phyloP scores from a whole-genome alignment of 2,797 vertebrate species.

The Coreius guichenoti region DNA sequence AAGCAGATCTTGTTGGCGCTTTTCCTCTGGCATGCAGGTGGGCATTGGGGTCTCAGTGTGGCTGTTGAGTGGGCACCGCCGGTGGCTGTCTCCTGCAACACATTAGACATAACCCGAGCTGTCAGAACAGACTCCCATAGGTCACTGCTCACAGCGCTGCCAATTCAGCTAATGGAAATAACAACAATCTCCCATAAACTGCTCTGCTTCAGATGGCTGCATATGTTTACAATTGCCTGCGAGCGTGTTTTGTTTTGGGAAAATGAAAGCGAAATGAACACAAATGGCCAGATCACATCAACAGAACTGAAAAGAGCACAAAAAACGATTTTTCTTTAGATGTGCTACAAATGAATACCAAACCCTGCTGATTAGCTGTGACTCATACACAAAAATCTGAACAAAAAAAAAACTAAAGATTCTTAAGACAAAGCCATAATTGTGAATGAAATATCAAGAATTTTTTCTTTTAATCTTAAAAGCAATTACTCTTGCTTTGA shows the following conservation, averaged over 20 bases:
- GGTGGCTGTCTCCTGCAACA: conserved; percentile 77
- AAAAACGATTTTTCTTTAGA: neutral
- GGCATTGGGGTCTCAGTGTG: conserved; percentile 48
- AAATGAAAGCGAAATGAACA: conserved; percentile 22
- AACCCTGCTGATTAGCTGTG: neutral
- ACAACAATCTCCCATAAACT: conserved; percentile 39
- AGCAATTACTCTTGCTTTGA: neutral
- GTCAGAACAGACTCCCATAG: conserved; percentile 23
- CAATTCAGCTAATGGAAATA: conserved; percentile 31
- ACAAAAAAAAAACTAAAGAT: neutral
- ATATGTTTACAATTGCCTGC: conserved; percentile 32
- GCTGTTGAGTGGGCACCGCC: conserved; percentile 69
- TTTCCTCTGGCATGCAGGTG: neutral
- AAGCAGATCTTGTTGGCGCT: conserved; percentile 29
- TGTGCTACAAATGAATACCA: neutral
- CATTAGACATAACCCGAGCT: conserved; percentile 40
- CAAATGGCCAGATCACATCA: conserved; percentile 16
- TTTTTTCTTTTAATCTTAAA: neutral
- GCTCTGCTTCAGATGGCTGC: conserved; percentile 17
- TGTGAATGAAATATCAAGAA: neutral
- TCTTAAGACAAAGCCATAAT: neutral
- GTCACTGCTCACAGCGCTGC: conserved; percentile 31
- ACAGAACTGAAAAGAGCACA: neutral
- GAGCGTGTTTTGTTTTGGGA: neutral
- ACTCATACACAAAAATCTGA: neutral